Evolutionary conservation across 2,797 vertebrate species (phyloP).

Genomic region (Moxostoma hubbsi): DNA sequence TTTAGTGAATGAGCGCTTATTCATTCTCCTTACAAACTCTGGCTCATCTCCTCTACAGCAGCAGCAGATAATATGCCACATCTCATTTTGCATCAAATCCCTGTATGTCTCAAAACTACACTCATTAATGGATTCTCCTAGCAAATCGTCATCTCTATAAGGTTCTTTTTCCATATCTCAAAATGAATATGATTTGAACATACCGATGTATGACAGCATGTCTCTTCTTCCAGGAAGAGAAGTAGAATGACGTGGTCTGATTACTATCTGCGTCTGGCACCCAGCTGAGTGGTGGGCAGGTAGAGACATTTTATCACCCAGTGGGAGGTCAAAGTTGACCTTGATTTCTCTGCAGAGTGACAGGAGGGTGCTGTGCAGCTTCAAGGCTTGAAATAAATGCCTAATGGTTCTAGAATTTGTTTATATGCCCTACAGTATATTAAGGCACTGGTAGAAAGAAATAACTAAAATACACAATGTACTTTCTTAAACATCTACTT

Average conservation of each 20-base stretch:
- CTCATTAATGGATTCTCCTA: slow-evolving; percentile 41
- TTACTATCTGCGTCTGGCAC: slow-evolving; percentile 42
- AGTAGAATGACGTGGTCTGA: slow-evolving; percentile 44
- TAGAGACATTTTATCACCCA: slow-evolving; percentile 56
- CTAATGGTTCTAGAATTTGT: slow-evolving; percentile 38
- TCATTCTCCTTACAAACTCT: slow-evolving; percentile 49
- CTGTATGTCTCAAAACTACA: slow-evolving; percentile 41
- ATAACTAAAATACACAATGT: slow-evolving; percentile 45
- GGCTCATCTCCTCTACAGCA: slow-evolving; percentile 44
- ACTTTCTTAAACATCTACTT: neutral
- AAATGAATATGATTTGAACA: slow-evolving; percentile 48
- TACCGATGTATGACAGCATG: slow-evolving; percentile 49
- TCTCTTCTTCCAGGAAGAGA: slow-evolving; percentile 19
- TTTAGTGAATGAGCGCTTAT: slow-evolving; percentile 43
- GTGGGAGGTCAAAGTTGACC: slow-evolving; percentile 54
- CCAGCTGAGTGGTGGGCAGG: slow-evolving; percentile 51
- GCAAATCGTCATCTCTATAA: slow-evolving; percentile 25
- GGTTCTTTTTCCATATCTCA: neutral
- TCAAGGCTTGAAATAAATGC: slow-evolving; percentile 37
- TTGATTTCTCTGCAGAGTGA: slow-evolving; percentile 54
- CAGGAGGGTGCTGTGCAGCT: slow-evolving; percentile 26
- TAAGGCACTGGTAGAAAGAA: slow-evolving; percentile 58
- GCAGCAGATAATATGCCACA: slow-evolving; percentile 46
- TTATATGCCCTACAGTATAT: slow-evolving; percentile 64
- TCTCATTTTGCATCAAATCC: slow-evolving; percentile 51